Evolutionary conservation across 2,113 vertebrate genomes (phyloP).

Genomic region (Plecturocebus donacophilus): DNA sequence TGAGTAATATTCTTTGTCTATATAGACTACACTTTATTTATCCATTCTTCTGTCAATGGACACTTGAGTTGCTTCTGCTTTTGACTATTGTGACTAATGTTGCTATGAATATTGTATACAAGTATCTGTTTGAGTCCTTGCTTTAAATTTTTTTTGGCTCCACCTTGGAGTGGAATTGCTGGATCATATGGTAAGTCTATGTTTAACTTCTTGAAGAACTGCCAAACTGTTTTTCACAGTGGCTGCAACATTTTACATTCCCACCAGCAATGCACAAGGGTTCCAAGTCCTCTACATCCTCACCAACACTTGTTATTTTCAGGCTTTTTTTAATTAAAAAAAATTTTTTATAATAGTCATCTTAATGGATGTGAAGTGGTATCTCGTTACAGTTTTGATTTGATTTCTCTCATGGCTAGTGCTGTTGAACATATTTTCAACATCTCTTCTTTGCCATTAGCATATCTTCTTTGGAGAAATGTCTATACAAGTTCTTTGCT

Average conservation of each 20-base stretch:
- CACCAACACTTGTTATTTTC: background rate
- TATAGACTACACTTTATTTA: background rate
- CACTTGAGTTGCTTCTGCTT: background rate
- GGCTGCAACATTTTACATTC: background rate
- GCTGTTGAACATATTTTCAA: background rate
- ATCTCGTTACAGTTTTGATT: background rate
- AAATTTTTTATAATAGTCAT: background rate
- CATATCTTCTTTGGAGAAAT: background rate
- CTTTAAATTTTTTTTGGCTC: background rate
- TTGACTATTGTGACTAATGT: background rate
- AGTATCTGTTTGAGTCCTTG: background rate
- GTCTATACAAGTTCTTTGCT: background rate
- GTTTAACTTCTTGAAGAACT: background rate
- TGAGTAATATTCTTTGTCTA: background rate
- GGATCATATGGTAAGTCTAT: background rate
- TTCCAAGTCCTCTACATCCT: background rate
- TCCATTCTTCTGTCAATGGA: background rate
- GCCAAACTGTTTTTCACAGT: background rate
- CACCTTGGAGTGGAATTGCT: background rate
- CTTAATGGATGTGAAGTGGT: background rate
- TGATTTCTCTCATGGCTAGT: background rate
- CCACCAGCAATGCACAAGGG: background rate
- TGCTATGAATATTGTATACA: background rate
- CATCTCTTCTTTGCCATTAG: background rate
- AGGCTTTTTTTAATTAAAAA: background rate